Evolutionary conservation across 2,888 invertebrate genomes (phyloP).

Genomic region (Vanessa cardui): DNA sequence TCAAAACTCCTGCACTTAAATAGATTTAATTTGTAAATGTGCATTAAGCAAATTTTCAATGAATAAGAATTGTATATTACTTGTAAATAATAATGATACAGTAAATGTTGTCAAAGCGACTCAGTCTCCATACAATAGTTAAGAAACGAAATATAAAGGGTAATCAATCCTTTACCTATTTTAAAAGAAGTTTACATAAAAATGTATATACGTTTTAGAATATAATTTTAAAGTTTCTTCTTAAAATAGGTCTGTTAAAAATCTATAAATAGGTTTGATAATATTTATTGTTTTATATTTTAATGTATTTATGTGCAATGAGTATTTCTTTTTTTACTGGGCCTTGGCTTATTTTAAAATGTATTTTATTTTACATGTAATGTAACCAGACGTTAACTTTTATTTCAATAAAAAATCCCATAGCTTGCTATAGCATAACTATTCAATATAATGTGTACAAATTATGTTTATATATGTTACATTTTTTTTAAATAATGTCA

Average conservation of each 20-base stretch:
- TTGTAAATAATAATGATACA: conserved; percentile 1
- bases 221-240: conserved; percentile 7
- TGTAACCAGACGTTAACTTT: too few relatives aligned
- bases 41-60: background rate
- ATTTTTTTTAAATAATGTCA: too few relatives aligned
- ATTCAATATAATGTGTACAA: too few relatives aligned
- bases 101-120: background rate
- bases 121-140: background rate
- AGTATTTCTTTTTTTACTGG: background rate
- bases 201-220: conserved; percentile 8
- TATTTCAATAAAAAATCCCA: too few relatives aligned
- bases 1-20: conserved; percentile 1
- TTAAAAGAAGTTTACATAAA: background rate
- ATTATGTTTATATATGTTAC: too few relatives aligned
- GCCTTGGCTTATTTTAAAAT: background rate
- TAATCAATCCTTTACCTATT: background rate
- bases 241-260: background rate
- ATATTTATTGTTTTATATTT: conserved; percentile 13
- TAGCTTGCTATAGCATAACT: too few relatives aligned
- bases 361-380: background rate
- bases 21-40: conserved; percentile 1
- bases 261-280: conserved; percentile 2
- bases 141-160: background rate
- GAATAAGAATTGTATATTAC: background rate
- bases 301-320: conserved; percentile 9